Conservation (phyloP, 1,140 invertebrate genomes). For the Delia radicum region DNA sequence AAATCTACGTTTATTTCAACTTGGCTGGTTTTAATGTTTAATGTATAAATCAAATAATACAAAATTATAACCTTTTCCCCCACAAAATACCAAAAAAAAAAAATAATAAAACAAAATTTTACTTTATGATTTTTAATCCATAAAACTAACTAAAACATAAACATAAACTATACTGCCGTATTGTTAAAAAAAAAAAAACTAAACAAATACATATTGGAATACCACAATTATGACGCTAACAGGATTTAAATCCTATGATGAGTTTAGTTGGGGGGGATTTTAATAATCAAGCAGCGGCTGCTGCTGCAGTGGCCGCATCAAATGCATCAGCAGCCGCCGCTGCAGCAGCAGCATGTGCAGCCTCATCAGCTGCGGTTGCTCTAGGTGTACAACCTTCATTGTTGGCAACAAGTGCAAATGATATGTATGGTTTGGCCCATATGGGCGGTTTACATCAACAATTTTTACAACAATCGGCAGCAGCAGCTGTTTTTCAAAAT, state of each 20-base stretch:
- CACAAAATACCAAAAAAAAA: constrained; percentile 15
- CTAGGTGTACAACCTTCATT: constrained; percentile 44
- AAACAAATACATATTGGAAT: not conserved
- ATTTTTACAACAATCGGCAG: constrained; percentile 45
- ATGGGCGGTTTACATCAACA: constrained; percentile 50
- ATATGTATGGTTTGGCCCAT: constrained; percentile 50
- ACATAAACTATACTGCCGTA: constrained; percentile 4
- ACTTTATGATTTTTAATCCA: constrained; percentile 13
- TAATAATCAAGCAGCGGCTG: constrained; percentile 41
- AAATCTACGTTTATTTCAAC: constrained; percentile 28
- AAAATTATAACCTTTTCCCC: constrained; percentile 9
- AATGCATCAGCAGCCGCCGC: constrained; percentile 27
- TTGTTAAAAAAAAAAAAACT: constrained; percentile 10
- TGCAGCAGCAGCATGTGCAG: constrained; percentile 28
- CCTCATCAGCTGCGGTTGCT: constrained; percentile 39
- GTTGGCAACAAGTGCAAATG: constrained; percentile 45
- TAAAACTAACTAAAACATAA: not conserved
- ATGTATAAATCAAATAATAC: constrained; percentile 23
- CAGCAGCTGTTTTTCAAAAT: constrained; percentile 47
- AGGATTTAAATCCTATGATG: constrained; percentile 56
- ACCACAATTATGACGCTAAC: constrained; percentile 23
- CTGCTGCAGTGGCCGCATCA: constrained; percentile 11
- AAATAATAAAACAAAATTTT: constrained; percentile 14
- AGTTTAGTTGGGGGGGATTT: constrained; percentile 55
- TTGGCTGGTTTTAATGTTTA: constrained; percentile 30